Conservation (phyloP, 2,113 vertebrate genomes). For the Rhabdomys dilectus region DNA sequence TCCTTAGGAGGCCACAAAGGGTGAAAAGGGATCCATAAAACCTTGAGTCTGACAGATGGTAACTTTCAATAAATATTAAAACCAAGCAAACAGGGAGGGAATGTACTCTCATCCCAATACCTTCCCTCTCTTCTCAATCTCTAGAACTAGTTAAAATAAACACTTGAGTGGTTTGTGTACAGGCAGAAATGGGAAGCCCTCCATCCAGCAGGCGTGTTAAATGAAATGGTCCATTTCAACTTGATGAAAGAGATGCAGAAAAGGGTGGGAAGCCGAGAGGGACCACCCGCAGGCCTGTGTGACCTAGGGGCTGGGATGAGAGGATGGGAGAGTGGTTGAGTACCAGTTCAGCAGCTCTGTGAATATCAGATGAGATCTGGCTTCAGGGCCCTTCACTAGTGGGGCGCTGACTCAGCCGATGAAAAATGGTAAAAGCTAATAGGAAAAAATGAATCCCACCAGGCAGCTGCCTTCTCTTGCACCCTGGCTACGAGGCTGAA, state of each 20-base stretch:
- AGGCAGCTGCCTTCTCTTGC: slow-evolving; percentile 12
- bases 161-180: background rate
- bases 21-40: background rate
- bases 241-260: background rate
- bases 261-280: background rate
- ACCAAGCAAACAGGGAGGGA: background rate
- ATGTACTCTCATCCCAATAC: background rate
- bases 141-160: slow-evolving; percentile 43
- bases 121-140: background rate
- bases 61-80: background rate
- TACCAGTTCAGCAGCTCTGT: background rate
- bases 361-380: background rate
- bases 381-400: background rate
- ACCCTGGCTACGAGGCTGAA: background rate
- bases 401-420: slow-evolving; percentile 60
- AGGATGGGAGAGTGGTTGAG: background rate
- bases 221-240: background rate
- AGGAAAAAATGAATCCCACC: slow-evolving; percentile 67
- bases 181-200: background rate
- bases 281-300: background rate
- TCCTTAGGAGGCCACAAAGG: background rate
- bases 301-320: background rate
- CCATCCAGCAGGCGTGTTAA: background rate
- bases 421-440: slow-evolving; percentile 57
- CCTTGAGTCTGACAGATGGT: background rate